phyloP scores from a whole-genome alignment of 2,888 invertebrate species.

The Thera britannica region DNA sequence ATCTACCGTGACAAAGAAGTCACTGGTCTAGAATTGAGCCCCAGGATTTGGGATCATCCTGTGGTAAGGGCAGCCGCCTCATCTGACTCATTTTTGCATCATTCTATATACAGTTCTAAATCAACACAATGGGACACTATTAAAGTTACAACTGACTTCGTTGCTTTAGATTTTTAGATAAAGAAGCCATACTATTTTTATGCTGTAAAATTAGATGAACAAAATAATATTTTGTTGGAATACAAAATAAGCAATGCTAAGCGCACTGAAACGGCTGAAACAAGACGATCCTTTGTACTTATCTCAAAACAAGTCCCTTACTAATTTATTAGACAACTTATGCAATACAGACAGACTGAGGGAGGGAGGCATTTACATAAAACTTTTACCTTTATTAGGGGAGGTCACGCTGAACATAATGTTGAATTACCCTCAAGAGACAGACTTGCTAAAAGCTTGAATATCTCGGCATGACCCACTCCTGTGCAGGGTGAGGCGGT shows the following conservation, averaged over 20 bases:
- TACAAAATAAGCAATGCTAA: not conserved
- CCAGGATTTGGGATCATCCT: not conserved
- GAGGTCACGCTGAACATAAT: conserved; percentile 35
- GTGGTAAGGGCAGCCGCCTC: no score
- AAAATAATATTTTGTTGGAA: no score
- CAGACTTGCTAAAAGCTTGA: conserved; percentile 36
- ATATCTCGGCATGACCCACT: conserved; percentile 15
- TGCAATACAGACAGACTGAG: conserved; percentile 50
- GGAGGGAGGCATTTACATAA: conserved; percentile 54
- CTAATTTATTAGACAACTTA: conserved; percentile 59
- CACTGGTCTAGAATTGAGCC: no score
- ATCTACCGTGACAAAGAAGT: no score
- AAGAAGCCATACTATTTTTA: no score
- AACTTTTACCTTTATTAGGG: conserved; percentile 56
- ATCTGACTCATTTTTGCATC: no score
- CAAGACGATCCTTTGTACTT: conserved; percentile 54
- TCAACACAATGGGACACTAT: no score
- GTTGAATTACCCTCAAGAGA: conserved; percentile 38
- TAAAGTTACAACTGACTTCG: no score
- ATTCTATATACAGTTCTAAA: no score
- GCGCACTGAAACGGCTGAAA: conserved; percentile 1
- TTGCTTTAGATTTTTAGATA: no score
- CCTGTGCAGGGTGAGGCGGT: not conserved
- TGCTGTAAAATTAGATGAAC: no score
- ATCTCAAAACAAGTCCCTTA: conserved; percentile 50